Conservation (phyloP, 30 jellyfish, hydroid and myxozoan species). For the Aurelia aurita complex sp. Pacific region DNA sequence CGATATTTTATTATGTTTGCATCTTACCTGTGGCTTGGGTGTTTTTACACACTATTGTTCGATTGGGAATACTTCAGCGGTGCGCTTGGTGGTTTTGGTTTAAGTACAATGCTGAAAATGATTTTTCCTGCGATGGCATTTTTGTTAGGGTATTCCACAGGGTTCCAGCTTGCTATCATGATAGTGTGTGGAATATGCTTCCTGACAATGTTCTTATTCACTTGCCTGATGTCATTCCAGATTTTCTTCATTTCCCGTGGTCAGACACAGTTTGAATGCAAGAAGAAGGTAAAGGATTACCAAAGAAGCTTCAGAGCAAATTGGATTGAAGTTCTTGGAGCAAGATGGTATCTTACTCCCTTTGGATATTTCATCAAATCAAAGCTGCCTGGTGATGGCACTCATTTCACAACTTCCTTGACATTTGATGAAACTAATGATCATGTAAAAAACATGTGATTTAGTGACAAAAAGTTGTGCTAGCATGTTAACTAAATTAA, state of each 20-base stretch:
- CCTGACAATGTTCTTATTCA: slow-evolving; percentile 81
- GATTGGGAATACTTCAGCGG: slow-evolving; percentile 69
- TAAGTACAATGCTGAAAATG: slow-evolving; percentile 48
- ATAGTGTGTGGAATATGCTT: slow-evolving; percentile 78
- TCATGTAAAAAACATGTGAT: slow-evolving; percentile 27
- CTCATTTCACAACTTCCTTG: slow-evolving; percentile 54
- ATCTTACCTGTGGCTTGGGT: slow-evolving; percentile 82
- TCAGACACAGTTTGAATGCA: slow-evolving; percentile 96
- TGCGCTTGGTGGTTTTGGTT: slow-evolving; percentile 71
- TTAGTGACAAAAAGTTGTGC: too few species aligned
- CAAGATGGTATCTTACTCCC: slow-evolving; percentile 81
- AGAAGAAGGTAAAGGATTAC: slow-evolving; percentile 69
- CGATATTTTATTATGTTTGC: slow-evolving; percentile 86
- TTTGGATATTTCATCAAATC: slow-evolving; percentile 66
- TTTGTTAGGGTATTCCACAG: slow-evolving; percentile 64
- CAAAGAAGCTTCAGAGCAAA: slow-evolving; percentile 38
- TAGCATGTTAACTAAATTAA: too few species aligned
- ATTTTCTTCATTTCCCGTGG: slow-evolving; percentile 90
- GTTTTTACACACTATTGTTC: slow-evolving; percentile 64
- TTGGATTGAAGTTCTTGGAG: slow-evolving; percentile 86
- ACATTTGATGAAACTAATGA: slow-evolving; percentile 1
- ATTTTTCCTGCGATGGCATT: slow-evolving; percentile 82
- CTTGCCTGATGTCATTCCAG: slow-evolving; percentile 87
- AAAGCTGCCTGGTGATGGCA: slow-evolving; percentile 89
- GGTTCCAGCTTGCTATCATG: slow-evolving; percentile 56